phyloP scores from a whole-genome alignment of 2,888 invertebrate genomes.

The Oligia strigilis region DNA sequence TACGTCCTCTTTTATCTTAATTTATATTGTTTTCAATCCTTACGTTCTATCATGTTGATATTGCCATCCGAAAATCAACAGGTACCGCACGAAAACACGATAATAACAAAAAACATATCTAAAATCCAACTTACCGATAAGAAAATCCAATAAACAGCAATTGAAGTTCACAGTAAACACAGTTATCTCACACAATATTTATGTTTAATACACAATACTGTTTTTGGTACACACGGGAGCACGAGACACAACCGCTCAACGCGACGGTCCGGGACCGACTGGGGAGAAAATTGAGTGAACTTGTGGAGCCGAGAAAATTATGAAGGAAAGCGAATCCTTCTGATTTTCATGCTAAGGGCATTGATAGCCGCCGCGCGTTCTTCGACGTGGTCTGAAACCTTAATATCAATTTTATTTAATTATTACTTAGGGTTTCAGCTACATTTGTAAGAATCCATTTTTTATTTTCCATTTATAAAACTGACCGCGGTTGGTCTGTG shows the following conservation, averaged over 20 bases:
- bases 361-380: slow-evolving; percentile 15
- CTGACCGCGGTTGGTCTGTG: background rate
- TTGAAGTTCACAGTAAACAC: slow-evolving; percentile 59
- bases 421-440: background rate
- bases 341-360: slow-evolving; percentile 25
- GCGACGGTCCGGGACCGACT: slow-evolving; percentile 57
- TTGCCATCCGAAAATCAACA: slow-evolving; percentile 65
- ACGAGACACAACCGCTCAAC: slow-evolving; percentile 34
- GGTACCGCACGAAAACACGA: slow-evolving; percentile 46
- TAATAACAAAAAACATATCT: slow-evolving; percentile 9
- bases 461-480: slow-evolving; percentile 4
- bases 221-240: slow-evolving; percentile 31
- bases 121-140: slow-evolving; percentile 61
- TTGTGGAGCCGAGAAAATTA: slow-evolving; percentile 45
- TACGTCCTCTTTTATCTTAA: slow-evolving; percentile 14
- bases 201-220: slow-evolving; percentile 58
- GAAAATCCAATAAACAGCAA: slow-evolving; percentile 53
- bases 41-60: slow-evolving; percentile 46
- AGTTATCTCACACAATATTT: slow-evolving; percentile 61
- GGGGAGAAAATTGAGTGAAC: slow-evolving; percentile 35
- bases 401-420: slow-evolving; percentile 42
- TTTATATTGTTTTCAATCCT: slow-evolving; percentile 32
- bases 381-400: slow-evolving; percentile 24
- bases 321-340: slow-evolving; percentile 54
- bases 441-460: background rate